Conservation (phyloP, 2,797 vertebrate genomes). For the Neosilurus mollespiculum region DNA sequence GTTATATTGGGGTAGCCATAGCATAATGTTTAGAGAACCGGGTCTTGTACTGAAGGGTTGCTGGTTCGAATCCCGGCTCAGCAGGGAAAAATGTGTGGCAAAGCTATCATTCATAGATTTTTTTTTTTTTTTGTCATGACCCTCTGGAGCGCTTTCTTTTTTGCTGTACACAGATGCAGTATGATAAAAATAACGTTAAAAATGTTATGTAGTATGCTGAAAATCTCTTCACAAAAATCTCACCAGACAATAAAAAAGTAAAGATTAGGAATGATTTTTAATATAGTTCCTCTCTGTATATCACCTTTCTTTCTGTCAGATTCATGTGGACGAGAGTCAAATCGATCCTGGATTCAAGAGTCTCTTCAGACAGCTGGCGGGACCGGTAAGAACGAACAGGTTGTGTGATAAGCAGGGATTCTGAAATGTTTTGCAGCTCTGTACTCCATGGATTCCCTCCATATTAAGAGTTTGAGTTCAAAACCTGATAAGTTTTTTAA, state of each 20-base stretch:
- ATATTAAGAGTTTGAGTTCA: not conserved
- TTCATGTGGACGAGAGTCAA: conserved; percentile 68
- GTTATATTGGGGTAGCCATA: too few relatives aligned
- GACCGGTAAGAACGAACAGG: conserved; percentile 62
- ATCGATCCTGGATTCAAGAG: conserved; percentile 74
- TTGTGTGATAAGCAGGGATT: not conserved
- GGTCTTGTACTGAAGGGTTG: too few relatives aligned
- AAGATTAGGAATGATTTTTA: not conserved
- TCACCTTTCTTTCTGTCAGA: conserved; percentile 48
- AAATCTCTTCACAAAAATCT: not conserved
- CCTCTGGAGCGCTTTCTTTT: too few relatives aligned
- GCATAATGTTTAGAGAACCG: too few relatives aligned
- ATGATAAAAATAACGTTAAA: too few relatives aligned
- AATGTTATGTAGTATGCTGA: too few relatives aligned
- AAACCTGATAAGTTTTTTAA: too few relatives aligned
- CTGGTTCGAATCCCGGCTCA: too few relatives aligned
- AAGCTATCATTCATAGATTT: too few relatives aligned
- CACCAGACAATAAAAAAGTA: not conserved
- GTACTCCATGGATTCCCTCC: not conserved
- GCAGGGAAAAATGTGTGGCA: too few relatives aligned
- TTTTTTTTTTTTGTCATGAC: too few relatives aligned
- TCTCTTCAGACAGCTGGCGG: conserved; percentile 77
- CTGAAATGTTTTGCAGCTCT: not conserved
- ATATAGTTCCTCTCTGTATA: not conserved
- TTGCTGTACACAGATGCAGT: too few relatives aligned